Evolutionary conservation across 2,888 invertebrate genomes (phyloP), one percentile per base, ranked within the genome.

Genomic region (Alviniconcha strummeri): DNA sequence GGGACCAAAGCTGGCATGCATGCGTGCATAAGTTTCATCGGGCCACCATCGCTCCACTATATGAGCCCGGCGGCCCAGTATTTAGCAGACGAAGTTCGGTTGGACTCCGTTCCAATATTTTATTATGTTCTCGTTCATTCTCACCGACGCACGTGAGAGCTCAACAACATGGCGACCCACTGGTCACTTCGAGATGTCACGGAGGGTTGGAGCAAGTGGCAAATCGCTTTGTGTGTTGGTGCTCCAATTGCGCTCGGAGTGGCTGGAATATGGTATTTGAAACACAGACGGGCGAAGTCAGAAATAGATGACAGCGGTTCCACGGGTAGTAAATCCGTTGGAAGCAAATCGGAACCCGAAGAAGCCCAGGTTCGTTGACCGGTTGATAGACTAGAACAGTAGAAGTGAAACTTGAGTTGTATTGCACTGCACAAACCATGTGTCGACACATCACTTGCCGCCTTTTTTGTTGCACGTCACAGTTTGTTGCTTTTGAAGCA

Each of bases 181-280:
- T 82, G 86, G 85, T 83, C 80, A 83, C 85, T 86, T 75, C 80
- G 81, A 52, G 87, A 88, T 64, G 80, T 84, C 86, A 89, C 86
- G 54, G 90, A 91, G 85, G 90, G 90, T 8, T 90, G 90, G 90
- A 87, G 88, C 55, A 97, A 96, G 95, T 97, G 97, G 97, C 97
- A 97, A 95, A 95, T 97, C 91, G 97, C 97, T 86, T 95, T 97
- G 86, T 95, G 96, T 85, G 95, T 97, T 87, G 97, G 97, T 89
- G 96, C 97, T 87, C 97, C 97, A 91, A 95, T 97, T 89, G 97
- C 96, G 85, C 95, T 97, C 84, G 97, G 97, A 84, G 94, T 97
- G 92, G 92, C 91, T 19, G 97, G 97, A 91, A 96, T 97, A 92
- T 96, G 96, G 94, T 96, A 96, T 94, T 95, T 96, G 91, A 95